Percentiles rank a stretch among this genome's conserved stretches.
Conservation (phyloP, 2,797 vertebrate species). For the Clarias pachynema region DNA sequence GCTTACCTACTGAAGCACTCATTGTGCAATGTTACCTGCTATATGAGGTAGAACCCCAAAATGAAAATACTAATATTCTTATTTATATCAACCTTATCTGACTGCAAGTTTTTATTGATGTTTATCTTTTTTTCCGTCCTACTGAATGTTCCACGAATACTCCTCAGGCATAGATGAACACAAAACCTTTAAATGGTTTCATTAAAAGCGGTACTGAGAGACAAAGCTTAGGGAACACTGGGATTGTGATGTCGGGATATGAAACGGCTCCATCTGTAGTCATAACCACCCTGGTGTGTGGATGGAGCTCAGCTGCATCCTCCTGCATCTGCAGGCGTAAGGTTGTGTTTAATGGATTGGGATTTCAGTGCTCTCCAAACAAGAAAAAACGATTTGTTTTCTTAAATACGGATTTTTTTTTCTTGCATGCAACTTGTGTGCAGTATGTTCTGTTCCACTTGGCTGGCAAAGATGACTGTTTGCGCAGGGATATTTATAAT, state of each 20-base stretch:
- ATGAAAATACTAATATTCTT: conserved; percentile 57
- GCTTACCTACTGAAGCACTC: not conserved
- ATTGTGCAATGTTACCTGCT: not conserved
- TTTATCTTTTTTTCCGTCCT: conserved; percentile 53
- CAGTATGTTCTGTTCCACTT: not conserved
- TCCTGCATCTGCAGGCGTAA: conserved; percentile 32
- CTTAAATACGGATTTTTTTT: not conserved
- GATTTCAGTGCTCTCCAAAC: not conserved
- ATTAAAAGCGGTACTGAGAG: conserved; percentile 32
- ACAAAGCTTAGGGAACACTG: conserved; percentile 40
- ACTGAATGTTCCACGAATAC: not conserved
- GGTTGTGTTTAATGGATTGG: not conserved
- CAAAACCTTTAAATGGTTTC: not conserved
- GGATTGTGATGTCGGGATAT: conserved; percentile 10
- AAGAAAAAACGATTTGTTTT: not conserved
- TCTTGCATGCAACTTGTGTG: not conserved
- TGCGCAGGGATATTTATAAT: too few species aligned
- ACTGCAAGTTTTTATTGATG: conserved; percentile 53
- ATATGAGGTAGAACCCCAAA: not conserved
- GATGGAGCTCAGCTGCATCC: conserved; percentile 26
- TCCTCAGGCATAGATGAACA: not conserved
- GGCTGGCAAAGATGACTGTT: not conserved
- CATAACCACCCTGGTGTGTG: conserved; percentile 33
- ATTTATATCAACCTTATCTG: conserved; percentile 52
- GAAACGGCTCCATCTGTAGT: conserved; percentile 6